Evolutionary conservation across 2,888 invertebrate genomes (phyloP).

Genomic region (Cryptops parisi): DNA sequence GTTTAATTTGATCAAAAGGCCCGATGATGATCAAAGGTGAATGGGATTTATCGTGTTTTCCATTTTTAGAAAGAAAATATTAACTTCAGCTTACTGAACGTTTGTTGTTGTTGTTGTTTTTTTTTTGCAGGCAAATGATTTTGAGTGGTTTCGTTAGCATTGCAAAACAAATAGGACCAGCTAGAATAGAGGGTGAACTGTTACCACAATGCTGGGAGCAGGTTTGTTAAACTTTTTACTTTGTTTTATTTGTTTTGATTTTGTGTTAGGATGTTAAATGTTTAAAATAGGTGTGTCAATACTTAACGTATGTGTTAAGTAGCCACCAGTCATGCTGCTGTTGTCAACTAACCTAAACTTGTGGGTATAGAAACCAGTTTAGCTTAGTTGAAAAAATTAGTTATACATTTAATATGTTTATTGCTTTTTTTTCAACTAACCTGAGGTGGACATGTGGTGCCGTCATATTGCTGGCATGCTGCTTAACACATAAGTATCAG

Average conservation of each 20-base stretch:
- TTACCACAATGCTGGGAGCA: slow-evolving; percentile 57
- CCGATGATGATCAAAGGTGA: slow-evolving; percentile 48
- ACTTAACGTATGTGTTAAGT: too few species aligned
- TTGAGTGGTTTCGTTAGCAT: slow-evolving; percentile 34
- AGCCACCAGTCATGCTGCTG: too few species aligned
- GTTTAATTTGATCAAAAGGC: slow-evolving; percentile 55
- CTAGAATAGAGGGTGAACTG: slow-evolving; percentile 48
- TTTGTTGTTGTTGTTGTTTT: slow-evolving; percentile 5
- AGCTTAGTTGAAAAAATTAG: not conserved
- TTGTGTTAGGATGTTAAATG: not conserved
- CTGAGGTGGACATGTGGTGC: not conserved
- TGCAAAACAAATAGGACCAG: slow-evolving; percentile 34
- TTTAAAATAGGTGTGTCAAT: too few species aligned
- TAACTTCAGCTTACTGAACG: not conserved
- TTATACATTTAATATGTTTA: not conserved
- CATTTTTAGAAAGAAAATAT: not conserved
- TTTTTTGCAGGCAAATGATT: slow-evolving; percentile 31
- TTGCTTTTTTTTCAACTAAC: not conserved
- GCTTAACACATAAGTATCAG: too few species aligned
- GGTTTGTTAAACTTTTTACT: slow-evolving; percentile 22
- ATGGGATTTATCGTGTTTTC: not conserved
- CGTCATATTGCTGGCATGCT: too few species aligned
- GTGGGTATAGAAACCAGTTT: not conserved
- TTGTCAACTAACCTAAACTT: too few species aligned
- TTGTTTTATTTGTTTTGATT: not conserved